Base-by-base conservation (phyloP, 2,113 vertebrate species). In the Cacatua alba region DNA sequence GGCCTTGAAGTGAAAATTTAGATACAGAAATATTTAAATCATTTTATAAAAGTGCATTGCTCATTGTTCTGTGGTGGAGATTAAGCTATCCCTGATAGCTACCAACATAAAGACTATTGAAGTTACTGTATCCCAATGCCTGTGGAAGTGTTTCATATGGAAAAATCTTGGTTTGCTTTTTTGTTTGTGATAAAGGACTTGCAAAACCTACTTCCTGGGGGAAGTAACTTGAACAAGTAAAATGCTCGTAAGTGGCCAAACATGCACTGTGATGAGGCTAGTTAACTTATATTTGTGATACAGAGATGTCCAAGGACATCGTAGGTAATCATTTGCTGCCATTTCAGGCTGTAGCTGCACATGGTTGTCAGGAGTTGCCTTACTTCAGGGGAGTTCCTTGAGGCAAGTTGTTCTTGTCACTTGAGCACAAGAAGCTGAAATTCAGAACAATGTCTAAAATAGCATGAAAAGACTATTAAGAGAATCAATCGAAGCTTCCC, bases 301-400 rank as follows among this genome's bases (percentile, higher is more conserved):
- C 2, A 35, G 24, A 35, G 24, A 10, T 48, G 80, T 71, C 44
- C 20, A 16, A 86, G 82, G 63, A 49, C 90, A 46, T 79, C 33
- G 20, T 4, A 29, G 78, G 74, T 94, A 23, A 84, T 88, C 31
- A 35, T 78, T 63, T 95, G 90, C 92, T 93, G 13, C 82, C 95
- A 71, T 90, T 93, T 86, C 85, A 92, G 94, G 55, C 81, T 87
- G 65, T 85, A 88, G 76, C 93, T 97, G 82, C 90, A 77, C 6
- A 6, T 72, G 92, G 76, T 72, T 88, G 83, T 86, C 74, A 93
- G 91, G 78, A 95, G 49, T 90, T 96, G 80, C 94, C 89, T 94
- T 92, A 91, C 21, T 71, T 71, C 55, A 84, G 84, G 84, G 82
- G 82, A 95, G 60, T 85, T 93, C n/a, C 53, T 51, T 60, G 51